Conservation (phyloP, 2,888 invertebrate species). For the Aplocera efformata region DNA sequence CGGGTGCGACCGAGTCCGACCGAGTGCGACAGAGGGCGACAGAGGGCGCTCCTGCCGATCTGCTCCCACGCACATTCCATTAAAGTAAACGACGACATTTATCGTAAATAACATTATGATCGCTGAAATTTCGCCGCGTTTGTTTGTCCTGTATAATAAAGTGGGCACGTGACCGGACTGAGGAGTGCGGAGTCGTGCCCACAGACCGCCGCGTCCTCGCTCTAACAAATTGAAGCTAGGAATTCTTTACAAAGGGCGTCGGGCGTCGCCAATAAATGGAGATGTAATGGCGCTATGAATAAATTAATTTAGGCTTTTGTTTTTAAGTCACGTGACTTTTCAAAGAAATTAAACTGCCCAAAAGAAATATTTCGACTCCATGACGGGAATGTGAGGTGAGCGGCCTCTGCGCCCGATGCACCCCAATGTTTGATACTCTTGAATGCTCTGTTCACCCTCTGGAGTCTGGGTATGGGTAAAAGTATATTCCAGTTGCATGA, state of each 20-base stretch:
- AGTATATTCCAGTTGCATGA: no score
- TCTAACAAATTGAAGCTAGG: slow-evolving; percentile 1
- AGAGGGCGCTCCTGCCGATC: slow-evolving; percentile 16
- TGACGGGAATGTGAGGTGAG: not conserved
- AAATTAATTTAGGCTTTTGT: slow-evolving; percentile 20
- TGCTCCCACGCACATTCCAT: slow-evolving; percentile 18
- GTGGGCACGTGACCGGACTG: slow-evolving; percentile 6
- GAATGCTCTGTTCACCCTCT: no score
- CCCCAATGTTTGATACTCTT: no score
- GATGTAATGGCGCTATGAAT: slow-evolving; percentile 21
- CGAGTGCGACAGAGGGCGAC: slow-evolving; percentile 15
- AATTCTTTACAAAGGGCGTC: slow-evolving; percentile 6
- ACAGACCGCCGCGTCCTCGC: not conserved
- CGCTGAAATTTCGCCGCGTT: slow-evolving; percentile 3
- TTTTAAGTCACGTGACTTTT: slow-evolving; percentile 18
- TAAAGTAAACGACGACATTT: slow-evolving; percentile 3
- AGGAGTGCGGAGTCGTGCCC: not conserved
- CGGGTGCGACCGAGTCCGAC: slow-evolving; percentile 12
- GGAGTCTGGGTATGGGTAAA: no score
- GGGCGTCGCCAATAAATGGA: slow-evolving; percentile 7
- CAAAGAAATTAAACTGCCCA: slow-evolving; percentile 4
- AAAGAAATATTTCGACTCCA: slow-evolving; percentile 1
- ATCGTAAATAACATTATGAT: slow-evolving; percentile 12
- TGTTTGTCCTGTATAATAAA: slow-evolving; percentile 3
- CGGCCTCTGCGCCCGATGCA: no score